Evolutionary conservation across 2,888 invertebrate species (phyloP), one percentile per base, ranked within the genome.

Genomic region (Drosophila monieri): DNA sequence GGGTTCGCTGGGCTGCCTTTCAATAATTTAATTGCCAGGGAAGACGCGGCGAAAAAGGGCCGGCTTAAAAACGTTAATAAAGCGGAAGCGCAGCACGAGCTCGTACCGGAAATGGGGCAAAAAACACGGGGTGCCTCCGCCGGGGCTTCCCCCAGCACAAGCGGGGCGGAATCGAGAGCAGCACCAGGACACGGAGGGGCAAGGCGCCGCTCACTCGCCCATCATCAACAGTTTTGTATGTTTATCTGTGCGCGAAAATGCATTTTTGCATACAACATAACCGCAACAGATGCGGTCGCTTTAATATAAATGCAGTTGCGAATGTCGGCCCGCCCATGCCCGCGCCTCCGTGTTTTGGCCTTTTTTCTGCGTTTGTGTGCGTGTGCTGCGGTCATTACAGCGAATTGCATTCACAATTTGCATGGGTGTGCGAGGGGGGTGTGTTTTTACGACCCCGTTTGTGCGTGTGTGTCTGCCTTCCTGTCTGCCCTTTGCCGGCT

Each of bases 181-280:
- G 15, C 21, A 18, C 18, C 6, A 44, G 35, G n/a, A 46, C 46
- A 48, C 25, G 1, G 25, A 9, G 27, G 23, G 46, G 12, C 25
- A 21, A 18, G 35, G 32, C 14, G 25, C n/a, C 46, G 46, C 37
- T 65, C 48, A 65, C 15, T 78, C 70, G 14, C 35, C 35, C 73
- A 69, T 68, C 72, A 55, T 59, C 73, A 44, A 53, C 66, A 57
- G 60, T 61, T 67, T 73, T 73, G 77, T 75, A 65, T 87, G 84
- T 85, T 88, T 87, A 84, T 84, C 85, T 84, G 88, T 79, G 88
- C 88, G 88, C 83, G 83, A 85, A 84, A 88, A 84, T 84, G 85
- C 84, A 88, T 85, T 85, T 88, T 84, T 86, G 81, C 88, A 85
- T 88, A 60, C 83, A 83, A 87, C 87, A 88, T 76, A 85, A 88